phyloP scores from a whole-genome alignment of 2,797 vertebrate genomes.

The Simalia tracyae region DNA sequence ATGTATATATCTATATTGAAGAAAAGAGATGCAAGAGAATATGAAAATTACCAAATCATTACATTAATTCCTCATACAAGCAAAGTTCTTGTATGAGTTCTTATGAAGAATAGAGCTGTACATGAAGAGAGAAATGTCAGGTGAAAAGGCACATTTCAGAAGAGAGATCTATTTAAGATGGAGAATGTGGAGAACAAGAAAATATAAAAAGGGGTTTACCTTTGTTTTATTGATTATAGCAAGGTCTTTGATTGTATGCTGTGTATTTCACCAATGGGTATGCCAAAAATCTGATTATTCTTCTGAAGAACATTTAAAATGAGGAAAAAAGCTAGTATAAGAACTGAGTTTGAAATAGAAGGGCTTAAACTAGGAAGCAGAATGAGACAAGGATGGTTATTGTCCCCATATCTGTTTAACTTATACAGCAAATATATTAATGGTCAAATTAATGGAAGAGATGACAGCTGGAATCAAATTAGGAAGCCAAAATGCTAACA shows the following conservation, averaged over 20 bases:
- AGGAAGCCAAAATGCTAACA: background rate
- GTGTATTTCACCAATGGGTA: background rate
- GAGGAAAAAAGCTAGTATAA: background rate
- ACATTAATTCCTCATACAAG: background rate
- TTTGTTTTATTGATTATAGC: background rate
- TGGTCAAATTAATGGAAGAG: background rate
- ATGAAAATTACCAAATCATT: background rate
- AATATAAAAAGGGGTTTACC: background rate
- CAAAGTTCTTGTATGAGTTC: background rate
- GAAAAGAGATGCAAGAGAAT: background rate
- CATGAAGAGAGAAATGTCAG: background rate
- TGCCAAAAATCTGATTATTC: background rate
- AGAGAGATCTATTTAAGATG: background rate
- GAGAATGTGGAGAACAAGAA: background rate
- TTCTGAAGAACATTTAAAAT: background rate
- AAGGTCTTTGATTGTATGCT: background rate
- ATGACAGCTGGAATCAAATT: background rate
- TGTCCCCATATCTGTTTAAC: background rate
- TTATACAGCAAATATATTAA: background rate
- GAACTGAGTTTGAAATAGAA: background rate
- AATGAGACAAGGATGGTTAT: background rate
- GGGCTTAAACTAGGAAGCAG: background rate
- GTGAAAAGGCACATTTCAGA: background rate
- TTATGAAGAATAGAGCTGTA: background rate
- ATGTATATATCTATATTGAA: background rate